These are phyloP conservation scores for Poeciliopsis turneri DNA, from an alignment of 2,797 vertebrate genomes.

Conservation along the genomic window DNA sequence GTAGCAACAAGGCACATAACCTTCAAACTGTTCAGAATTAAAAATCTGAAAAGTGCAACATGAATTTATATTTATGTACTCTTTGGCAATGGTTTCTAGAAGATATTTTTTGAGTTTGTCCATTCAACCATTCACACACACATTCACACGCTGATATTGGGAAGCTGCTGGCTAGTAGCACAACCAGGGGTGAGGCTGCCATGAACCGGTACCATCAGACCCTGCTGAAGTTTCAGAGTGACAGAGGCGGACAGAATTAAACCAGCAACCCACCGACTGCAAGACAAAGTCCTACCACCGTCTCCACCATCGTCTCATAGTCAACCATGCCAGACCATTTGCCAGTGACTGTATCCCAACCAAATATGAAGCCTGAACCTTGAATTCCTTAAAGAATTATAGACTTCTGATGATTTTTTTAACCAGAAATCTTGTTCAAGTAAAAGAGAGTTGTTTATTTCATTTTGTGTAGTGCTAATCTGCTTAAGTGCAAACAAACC, in stretches of 20 bases:
- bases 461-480: neutral
- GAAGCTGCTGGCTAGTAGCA: too few species aligned
- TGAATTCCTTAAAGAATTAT: neutral
- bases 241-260: too few species aligned
- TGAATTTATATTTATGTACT: neutral
- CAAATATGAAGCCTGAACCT: neutral
- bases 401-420: neutral
- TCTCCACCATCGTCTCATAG: too few species aligned
- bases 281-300: too few species aligned
- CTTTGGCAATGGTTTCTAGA: too few species aligned
- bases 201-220: too few species aligned
- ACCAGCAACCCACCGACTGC: too few species aligned
- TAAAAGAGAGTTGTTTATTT: neutral
- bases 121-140: too few species aligned
- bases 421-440: neutral
- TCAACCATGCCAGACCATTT: too few species aligned
- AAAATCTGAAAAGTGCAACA: neutral
- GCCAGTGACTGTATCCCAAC: neutral
- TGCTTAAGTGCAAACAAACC: neutral
- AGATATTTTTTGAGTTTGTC: neutral
- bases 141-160: too few species aligned
- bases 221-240: too few species aligned
- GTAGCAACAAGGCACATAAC: neutral
- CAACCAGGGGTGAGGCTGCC: too few species aligned
- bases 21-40: neutral